Evolutionary conservation across 2,888 invertebrate genomes (phyloP), one percentile per base, ranked within the genome.

Genomic region (Barypeithes pellucidus): DNA sequence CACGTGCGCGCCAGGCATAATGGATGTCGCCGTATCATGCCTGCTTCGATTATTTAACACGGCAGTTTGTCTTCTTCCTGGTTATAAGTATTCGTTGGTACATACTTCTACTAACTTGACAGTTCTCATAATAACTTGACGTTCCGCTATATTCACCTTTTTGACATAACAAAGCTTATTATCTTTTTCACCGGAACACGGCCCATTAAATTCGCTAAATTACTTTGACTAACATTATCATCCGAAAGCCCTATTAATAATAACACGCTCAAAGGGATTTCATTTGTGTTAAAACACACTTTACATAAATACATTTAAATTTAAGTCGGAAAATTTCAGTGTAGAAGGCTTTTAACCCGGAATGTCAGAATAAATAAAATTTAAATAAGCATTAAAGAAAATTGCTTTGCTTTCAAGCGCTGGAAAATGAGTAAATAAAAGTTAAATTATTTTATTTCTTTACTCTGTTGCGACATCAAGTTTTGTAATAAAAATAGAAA

Each of bases 351-450:
- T 50, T 50, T 22, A 22, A 50, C n/a, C 50, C 50, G 50, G 22
- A 50, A 50, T 24, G 50, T 50, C 22, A n/a, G 50, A 50, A 50
- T 50, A 50, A 50, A 50, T 50, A 50, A 50, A 50, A 50, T 24
- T 22, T 50, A 50, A 50, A 50, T 24, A 12, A 50, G 50, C 22
- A 50, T 50, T 22, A 22, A 50, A 22, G 22, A 50, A 50, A 50
- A 50, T 50, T 50, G 50, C 20, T 50, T 50, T 24, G 50, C 22
- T 50, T 50, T 50, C 16, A 50, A 22, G n/a, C 43, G 22, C 20
- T 24, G 47, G 20, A 12, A 47, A 47, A 47, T 47, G 20, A 47
- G 47, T 47, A 47, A 47, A 20, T 47, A 47, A 47, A 47, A 47
- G 47, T 47, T 18, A 47, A 11, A 20, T 18, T 47, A 47, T 47